Percentiles rank a stretch among this genome's conserved stretches.
phyloP scores from a whole-genome alignment of 2,113 vertebrate species.

The Centropristis striata region DNA sequence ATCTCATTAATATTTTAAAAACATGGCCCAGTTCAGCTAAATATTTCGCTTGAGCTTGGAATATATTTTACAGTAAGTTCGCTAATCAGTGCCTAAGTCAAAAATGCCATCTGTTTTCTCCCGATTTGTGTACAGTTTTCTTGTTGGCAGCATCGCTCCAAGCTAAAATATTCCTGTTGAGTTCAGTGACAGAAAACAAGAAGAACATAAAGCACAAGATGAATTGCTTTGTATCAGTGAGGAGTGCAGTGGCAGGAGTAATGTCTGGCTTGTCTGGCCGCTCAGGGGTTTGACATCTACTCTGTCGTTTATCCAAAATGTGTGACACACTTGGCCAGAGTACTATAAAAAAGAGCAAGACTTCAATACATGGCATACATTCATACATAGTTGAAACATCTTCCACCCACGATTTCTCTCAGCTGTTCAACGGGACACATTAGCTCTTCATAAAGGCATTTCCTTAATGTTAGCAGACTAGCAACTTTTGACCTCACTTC shows the following conservation, averaged over 20 bases:
- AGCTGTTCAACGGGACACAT: background rate
- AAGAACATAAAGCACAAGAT: constrained; percentile 26
- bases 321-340: constrained; percentile 30
- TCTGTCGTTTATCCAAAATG: constrained; percentile 18
- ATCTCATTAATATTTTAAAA: constrained; percentile 64
- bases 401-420: background rate
- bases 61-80: constrained; percentile 25
- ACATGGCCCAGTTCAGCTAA: constrained; percentile 46
- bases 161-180: constrained; percentile 35
- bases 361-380: constrained; percentile 16
- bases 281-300: constrained; percentile 42
- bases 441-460: background rate
- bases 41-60: constrained; percentile 42
- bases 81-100: background rate
- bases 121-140: constrained; percentile 32
- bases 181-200: constrained; percentile 19
- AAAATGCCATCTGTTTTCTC: constrained; percentile 56
- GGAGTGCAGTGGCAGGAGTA: constrained; percentile 28
- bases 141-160: constrained; percentile 17
- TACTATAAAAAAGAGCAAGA: constrained; percentile 9
- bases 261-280: constrained; percentile 43
- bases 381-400: background rate
- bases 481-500: background rate
- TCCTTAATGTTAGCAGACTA: background rate
- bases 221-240: constrained; percentile 36